Evolutionary conservation across 2,888 invertebrate genomes (phyloP).

Genomic region (Epinotia ramella): DNA sequence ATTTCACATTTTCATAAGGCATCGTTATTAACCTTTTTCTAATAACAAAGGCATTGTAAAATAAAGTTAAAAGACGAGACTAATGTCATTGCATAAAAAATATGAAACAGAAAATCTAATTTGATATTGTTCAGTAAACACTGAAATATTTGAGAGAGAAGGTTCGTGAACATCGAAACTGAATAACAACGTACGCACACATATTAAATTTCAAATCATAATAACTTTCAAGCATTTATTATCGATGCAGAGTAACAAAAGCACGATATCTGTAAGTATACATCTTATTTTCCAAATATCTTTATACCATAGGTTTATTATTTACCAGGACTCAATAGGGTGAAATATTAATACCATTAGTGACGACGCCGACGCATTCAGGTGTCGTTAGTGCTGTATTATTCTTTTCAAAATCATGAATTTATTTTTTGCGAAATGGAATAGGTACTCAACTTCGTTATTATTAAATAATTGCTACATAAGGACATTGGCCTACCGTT

Average conservation of each 20-base stretch:
- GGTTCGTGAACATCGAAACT: not conserved
- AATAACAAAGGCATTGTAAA: not conserved
- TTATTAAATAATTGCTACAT: no score
- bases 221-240: not conserved
- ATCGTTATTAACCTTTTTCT: not conserved
- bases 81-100: not conserved
- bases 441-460: not conserved
- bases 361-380: not conserved
- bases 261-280: not conserved
- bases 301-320: not conserved
- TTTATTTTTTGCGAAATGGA: not conserved
- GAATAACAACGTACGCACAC: not conserved
- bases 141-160: not conserved
- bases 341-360: not conserved
- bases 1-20: no score
- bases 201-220: not conserved
- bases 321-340: not conserved
- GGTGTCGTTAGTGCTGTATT: not conserved
- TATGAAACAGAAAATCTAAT: not conserved
- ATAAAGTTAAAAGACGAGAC: not conserved
- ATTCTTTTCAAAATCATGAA: not conserved
- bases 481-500: no score
- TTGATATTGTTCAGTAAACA: not conserved
- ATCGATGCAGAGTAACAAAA: not conserved
- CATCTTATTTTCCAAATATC: not conserved